phyloP scores from a whole-genome alignment of 1,140 invertebrate genomes.

The Drosophila lacertosa region DNA sequence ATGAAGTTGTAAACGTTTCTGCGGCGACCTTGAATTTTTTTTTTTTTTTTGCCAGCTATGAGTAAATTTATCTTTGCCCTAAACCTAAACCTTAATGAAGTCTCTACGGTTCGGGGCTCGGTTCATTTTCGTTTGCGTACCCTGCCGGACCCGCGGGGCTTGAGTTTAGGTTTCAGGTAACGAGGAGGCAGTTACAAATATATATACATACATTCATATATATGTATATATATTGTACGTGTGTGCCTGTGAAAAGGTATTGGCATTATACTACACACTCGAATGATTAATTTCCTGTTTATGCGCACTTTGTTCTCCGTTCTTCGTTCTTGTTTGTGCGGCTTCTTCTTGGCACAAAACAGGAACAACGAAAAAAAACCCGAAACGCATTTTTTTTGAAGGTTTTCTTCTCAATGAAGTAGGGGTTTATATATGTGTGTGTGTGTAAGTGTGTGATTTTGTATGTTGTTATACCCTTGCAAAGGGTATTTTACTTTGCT shows the following conservation, averaged over 20 bases:
- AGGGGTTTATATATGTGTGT: conserved; percentile 3
- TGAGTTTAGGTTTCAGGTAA: conserved; percentile 17
- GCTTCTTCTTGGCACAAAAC: conserved; percentile 52
- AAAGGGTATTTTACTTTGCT: neutral
- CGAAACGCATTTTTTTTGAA: conserved; percentile 36
- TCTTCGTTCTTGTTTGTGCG: conserved; percentile 54
- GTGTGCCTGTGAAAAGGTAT: conserved; percentile 40
- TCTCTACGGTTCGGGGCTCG: conserved; percentile 16
- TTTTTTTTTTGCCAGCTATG: conserved; percentile 43
- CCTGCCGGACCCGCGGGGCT: conserved; percentile 29
- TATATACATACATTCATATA: conserved; percentile 9
- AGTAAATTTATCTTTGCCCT: conserved; percentile 33
- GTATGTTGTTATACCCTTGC: conserved; percentile 4
- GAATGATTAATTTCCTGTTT: conserved; percentile 80
- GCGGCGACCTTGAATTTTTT: conserved; percentile 57
- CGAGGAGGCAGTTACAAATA: conserved; percentile 19
- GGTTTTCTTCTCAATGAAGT: conserved; percentile 46
- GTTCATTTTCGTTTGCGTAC: conserved; percentile 25
- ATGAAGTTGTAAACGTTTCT: conserved; percentile 70
- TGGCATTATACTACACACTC: conserved; percentile 54
- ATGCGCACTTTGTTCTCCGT: conserved; percentile 60
- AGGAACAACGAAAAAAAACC: conserved; percentile 31
- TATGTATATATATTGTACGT: conserved; percentile 4
- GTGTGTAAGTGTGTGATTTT: conserved; percentile 5
- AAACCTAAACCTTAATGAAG: conserved; percentile 51